phyloP scores from a whole-genome alignment of 2,888 invertebrate species.

The Bibio marci region DNA sequence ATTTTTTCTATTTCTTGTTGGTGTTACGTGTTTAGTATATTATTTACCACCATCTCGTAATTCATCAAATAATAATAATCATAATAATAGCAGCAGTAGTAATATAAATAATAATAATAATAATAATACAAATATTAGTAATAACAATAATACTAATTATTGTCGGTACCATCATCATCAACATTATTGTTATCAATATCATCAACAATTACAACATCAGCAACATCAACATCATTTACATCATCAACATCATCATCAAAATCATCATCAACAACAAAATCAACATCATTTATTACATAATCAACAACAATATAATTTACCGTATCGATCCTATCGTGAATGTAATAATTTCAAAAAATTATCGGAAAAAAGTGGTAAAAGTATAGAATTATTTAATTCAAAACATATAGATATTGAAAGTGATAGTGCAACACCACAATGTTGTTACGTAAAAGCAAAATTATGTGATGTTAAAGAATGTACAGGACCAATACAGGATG shows the following conservation, averaged over 20 bases:
- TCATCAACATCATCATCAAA: slow-evolving; percentile 3
- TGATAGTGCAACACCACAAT: slow-evolving; percentile 6
- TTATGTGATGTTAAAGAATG: slow-evolving; percentile 12
- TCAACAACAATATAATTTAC: neutral
- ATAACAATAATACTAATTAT: neutral
- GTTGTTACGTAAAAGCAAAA: slow-evolving; percentile 14
- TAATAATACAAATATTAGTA: neutral
- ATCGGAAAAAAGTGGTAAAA: neutral
- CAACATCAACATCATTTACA: slow-evolving; percentile 4
- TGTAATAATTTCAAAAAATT: neutral
- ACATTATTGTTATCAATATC: slow-evolving; percentile 1
- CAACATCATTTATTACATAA: neutral
- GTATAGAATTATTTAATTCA: neutral
- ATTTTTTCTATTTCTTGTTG: slow-evolving; percentile 71
- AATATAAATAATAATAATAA: neutral
- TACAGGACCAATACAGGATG: slow-evolving; percentile 13
- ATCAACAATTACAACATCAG: slow-evolving; percentile 3
- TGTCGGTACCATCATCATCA: slow-evolving; percentile 4
- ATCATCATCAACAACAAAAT: neutral
- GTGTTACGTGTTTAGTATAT: slow-evolving; percentile 66
- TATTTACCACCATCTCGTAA: slow-evolving; percentile 45
- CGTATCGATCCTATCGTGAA: neutral
- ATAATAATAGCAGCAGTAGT: neutral
- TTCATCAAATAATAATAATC: neutral
- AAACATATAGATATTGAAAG: neutral